Evolutionary conservation across 2,888 invertebrate genomes (phyloP), one percentile per base, ranked within the genome.

Genomic region (Chrysina gloriosa): DNA sequence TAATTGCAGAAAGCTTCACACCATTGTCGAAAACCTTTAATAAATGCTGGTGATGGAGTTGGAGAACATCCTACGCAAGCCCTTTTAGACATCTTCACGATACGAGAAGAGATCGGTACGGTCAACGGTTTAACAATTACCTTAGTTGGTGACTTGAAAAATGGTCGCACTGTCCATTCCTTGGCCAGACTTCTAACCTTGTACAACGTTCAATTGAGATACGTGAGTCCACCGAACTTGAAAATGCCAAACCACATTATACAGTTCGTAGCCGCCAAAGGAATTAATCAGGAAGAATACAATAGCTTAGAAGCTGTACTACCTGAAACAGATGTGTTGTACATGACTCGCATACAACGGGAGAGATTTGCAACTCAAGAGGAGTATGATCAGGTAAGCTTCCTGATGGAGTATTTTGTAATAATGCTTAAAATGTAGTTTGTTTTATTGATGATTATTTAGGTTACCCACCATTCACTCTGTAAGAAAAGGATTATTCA

Each of bases 1-100:
- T 42, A 42, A 14, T 79, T 80, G 3, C 79, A 95, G 95, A 89
- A 89, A 76, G 96, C 95, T 0, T 91, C 97, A 0, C 87, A 90
- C 11, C 90, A 91, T 69, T 92, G 92, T 74, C 89, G 93, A 1
- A 96, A 94, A 79, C 97, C 98, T 0, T 84, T 99, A n/a, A 91
- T 99, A 61, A 99, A 99, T 85, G 99, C 97, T 7, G 99, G 99
- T 1, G 98, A 99, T 84, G 99, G 99, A 5, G 88, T 95, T 0
- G 97, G 97, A 0, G 97, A 98, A 81, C 97, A 98, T 84, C 99
- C 99, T 0, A 97, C 97, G 0, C 99, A 99, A 85, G 99, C 99
- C 0, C 85, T 99, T 9, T 85, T 99, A 6, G 99, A 99, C 80
- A 90, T 98, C 2, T 99, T 98, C 80, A 98, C 99, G 3, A 99